A percentile compares a stretch with the other conserved stretches of the same genome.
Conservation (phyloP, 2,113 vertebrate genomes). For the Sula dactylatra region DNA sequence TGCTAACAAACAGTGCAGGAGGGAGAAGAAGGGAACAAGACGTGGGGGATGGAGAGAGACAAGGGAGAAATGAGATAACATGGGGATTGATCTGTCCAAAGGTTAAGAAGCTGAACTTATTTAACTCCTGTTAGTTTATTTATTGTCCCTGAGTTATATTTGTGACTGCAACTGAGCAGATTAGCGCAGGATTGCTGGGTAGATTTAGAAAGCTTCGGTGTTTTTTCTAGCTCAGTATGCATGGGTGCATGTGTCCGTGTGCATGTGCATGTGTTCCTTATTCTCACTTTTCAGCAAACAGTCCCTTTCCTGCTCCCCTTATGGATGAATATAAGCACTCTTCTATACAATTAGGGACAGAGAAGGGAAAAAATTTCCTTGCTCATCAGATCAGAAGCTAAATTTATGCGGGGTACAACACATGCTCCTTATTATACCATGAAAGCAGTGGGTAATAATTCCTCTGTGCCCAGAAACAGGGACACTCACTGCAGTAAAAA, state of each 20-base stretch:
- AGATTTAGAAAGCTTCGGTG: not conserved
- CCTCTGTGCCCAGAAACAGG: constrained; percentile 12
- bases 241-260: not conserved
- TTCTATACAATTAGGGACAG: not conserved
- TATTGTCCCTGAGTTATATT: constrained; percentile 17
- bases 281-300: not conserved
- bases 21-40: not conserved
- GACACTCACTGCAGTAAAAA: constrained; percentile 10
- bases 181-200: not conserved
- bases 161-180: not conserved
- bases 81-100: not conserved
- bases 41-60: not conserved
- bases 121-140: constrained; percentile 27
- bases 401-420: constrained; percentile 11
- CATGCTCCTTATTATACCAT: not conserved
- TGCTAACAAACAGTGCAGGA: not conserved
- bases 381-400: not conserved
- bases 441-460: not conserved
- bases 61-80: not conserved
- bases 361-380: not conserved
- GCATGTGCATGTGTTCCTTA: not conserved
- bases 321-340: not conserved
- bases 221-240: not conserved
- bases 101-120: constrained; percentile 20
- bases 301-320: not conserved